Evolutionary conservation across 1,140 invertebrate species (phyloP), one percentile per base, ranked within the genome.

Genomic region (Lordiphosa stackelbergi): DNA sequence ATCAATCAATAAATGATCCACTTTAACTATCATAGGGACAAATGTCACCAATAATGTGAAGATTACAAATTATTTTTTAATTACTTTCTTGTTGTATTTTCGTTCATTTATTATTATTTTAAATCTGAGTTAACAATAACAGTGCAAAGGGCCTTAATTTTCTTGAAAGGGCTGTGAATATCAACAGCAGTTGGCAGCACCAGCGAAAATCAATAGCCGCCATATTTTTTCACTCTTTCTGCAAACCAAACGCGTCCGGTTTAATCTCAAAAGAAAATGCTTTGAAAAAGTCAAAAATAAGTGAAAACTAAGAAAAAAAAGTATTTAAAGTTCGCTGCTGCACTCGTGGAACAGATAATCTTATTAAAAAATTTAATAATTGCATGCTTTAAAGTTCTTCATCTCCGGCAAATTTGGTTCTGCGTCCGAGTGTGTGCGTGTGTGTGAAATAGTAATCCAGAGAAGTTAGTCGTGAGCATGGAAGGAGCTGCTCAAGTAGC

Each of bases 151-250:
- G 22, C 5, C 22, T 6, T 24, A 24, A 24, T 24, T 24, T 24
- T 24, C 5, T 24, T 24, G 22, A 24, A 24, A 43, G 41, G 41
- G 41, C 8, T 43, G 41, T 24, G 9, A 24, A 43, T 22, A 31
- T 7, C 4, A 1, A 24, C 0, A n/a, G 41, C 19, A 24, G 31
- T 56, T 45, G 49, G 36, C 65, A 66, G 36, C 45, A 12, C 53
- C 52, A 61, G 45, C 46, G 61, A 79, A 79, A 81, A 81, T 81
- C 75, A 83, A 81, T 81, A 81, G 74, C 75, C 75, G 75, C 75
- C 75, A 81, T 81, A 81, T 81, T 81, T 81, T 83, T 81, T 83
- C 75, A 83, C 75, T 68, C 43, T 43, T 36, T 43, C 46, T 53
- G 12, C 35, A 48, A 34, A 66, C 52, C 52, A 73, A 64, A 78